These are phyloP conservation scores for Dysdera silvatica DNA, from an alignment of 1,140 invertebrate genomes.

Conservation along the genomic window DNA sequence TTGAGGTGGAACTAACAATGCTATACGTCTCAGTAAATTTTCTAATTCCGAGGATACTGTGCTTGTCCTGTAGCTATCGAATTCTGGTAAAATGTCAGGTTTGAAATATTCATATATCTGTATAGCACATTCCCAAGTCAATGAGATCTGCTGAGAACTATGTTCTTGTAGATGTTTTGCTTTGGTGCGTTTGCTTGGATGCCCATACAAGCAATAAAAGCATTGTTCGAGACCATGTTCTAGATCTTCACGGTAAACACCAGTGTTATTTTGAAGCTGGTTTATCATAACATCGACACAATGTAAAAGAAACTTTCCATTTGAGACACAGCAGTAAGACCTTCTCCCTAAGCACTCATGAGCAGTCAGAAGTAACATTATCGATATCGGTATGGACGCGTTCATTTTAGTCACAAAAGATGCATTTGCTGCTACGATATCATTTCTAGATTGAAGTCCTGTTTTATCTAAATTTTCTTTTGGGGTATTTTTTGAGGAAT, in stretches of 20 bases:
- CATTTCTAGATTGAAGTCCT: no score
- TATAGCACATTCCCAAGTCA: conserved; percentile 69
- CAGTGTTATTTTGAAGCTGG: conserved; percentile 44
- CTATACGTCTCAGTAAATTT: conserved; percentile 63
- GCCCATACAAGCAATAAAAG: conserved; percentile 78
- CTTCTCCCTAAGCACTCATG: conserved; percentile 75
- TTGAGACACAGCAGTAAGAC: conserved; percentile 64
- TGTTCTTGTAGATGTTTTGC: conserved; percentile 66
- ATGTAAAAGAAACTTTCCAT: conserved; percentile 67
- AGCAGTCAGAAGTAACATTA: conserved; percentile 68
- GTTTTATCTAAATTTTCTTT: no score
- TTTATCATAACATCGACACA: conserved; percentile 63
- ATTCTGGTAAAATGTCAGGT: conserved; percentile 68
- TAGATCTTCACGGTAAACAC: conserved; percentile 46
- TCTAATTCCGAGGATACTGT: conserved; percentile 68
- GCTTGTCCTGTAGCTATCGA: conserved; percentile 64
- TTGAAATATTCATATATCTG: conserved; percentile 75
- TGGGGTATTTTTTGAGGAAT: no score
- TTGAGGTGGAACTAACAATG: conserved; percentile 58
- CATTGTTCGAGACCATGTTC: conserved; percentile 74
- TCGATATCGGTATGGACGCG: conserved; percentile 53
- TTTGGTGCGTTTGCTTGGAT: conserved; percentile 68
- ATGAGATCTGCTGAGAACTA: conserved; percentile 55
- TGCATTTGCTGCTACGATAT: no score
- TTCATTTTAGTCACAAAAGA: no score